Conservation (phyloP, 2,113 vertebrate species). For the human region DNA sequence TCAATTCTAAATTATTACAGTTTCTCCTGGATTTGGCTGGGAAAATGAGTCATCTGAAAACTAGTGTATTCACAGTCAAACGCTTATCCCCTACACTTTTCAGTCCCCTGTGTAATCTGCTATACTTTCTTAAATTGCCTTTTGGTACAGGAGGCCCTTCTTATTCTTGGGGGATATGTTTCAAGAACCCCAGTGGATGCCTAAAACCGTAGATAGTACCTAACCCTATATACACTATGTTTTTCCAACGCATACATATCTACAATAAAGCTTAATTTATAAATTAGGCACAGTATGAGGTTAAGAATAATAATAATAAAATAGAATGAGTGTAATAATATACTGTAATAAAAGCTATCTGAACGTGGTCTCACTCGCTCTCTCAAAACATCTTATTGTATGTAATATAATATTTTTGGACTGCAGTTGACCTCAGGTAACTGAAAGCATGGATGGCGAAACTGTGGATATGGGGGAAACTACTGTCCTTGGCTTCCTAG, state of each 20-base stretch:
- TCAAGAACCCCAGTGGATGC: neutral
- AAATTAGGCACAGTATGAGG: neutral
- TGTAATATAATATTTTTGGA: neutral
- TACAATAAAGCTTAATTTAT: neutral
- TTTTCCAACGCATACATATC: neutral
- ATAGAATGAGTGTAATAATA: neutral
- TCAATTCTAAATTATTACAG: slow-evolving; percentile 27
- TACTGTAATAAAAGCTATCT: neutral
- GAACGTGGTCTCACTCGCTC: neutral
- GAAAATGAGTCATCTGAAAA: slow-evolving; percentile 43
- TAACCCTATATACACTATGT: neutral
- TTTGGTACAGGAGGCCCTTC: neutral
- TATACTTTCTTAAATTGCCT: neutral
- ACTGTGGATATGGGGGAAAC: neutral
- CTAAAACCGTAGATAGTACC: neutral
- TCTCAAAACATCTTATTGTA: neutral
- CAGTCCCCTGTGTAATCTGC: neutral
- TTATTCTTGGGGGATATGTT: neutral
- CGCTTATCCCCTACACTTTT: neutral
- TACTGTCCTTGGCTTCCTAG: neutral
- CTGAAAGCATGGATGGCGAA: neutral
- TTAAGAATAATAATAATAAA: neutral
- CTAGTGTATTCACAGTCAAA: neutral
- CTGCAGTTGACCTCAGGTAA: neutral
- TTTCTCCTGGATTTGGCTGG: neutral